Percentiles rank a stretch among this genome's conserved stretches.
These are phyloP conservation scores for Pammene fasciana DNA, from an alignment of 2,888 invertebrate species.

Conservation along the genomic window DNA sequence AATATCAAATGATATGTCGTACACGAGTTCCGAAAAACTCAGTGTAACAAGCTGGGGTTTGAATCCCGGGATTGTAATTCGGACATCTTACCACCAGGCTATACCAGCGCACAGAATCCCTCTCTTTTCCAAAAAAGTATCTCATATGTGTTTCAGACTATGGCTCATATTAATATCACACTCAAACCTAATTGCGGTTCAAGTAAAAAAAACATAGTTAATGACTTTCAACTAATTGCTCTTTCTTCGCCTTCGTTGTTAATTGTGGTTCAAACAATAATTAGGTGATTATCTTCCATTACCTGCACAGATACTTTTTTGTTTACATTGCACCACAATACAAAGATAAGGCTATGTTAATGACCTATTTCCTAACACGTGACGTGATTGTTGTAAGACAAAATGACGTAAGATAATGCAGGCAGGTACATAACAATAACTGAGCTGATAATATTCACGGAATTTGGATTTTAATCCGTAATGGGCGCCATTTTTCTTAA, in stretches of 20 bases:
- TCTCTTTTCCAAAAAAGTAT: too few species aligned
- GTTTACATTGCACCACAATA: slow-evolving; percentile 28
- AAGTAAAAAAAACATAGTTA: slow-evolving; percentile 7
- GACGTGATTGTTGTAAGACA: slow-evolving; percentile 3
- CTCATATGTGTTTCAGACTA: too few species aligned
- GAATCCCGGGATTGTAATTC: too few species aligned
- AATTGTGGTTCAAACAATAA: slow-evolving; percentile 33
- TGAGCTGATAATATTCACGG: not conserved
- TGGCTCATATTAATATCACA: too few species aligned
- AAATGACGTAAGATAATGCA: not conserved
- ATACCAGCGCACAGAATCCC: too few species aligned
- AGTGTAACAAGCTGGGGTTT: too few species aligned
- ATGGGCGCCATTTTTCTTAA: too few species aligned
- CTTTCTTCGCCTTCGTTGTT: slow-evolving; percentile 13
- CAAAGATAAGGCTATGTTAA: slow-evolving; percentile 24
- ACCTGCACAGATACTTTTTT: slow-evolving; percentile 33
- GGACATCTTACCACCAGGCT: too few species aligned
- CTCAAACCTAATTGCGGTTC: not conserved
- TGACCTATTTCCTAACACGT: slow-evolving; percentile 18
- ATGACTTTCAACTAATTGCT: slow-evolving; percentile 30
- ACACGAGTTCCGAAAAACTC: too few species aligned
- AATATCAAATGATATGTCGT: too few species aligned
- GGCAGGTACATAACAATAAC: not conserved
- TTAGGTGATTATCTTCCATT: slow-evolving; percentile 38
- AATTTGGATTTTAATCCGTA: not conserved